Evolutionary conservation across 2,113 vertebrate genomes (phyloP), one percentile per base, ranked within the genome.

Genomic region (Cebus imitator): DNA sequence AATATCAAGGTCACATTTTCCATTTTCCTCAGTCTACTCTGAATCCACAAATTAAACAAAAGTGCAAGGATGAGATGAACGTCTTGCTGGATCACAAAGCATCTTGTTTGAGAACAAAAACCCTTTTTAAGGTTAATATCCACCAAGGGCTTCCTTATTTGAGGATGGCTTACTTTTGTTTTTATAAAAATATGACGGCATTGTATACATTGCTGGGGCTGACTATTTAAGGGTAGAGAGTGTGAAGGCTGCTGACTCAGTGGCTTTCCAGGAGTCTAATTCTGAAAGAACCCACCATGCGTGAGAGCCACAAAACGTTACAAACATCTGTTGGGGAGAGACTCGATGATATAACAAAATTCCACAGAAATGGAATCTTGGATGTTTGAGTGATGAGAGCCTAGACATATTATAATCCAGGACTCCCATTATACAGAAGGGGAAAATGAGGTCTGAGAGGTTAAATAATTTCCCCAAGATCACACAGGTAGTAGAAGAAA

Each of bases 161-260:
- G 94, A 98, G 96, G 95, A 70, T 93, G 98, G 95, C 84, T 98
- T 98, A 48, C 95, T 97, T 96, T 98, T 86, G 91, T 96, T 93
- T 97, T 97, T 98, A 98, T 98, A 99, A 99, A 98, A 98, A 79
- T 98, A 98, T 87, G 98, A 97, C 50, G n/a, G 94, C 82, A 70
- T 98, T 95, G 86, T 72, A 94, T 66, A 98, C 97, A 88, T 85
- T 96, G 95, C 79, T 97, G 95, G 82, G 92, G 88, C 14, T 78
- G 85, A 12, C 2, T 86, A 95, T 1, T 4, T 84, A 95, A 94
- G 57, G 87, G 97, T 95, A 96, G 84, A 87, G 95, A 80, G 87
- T 76, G 55, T 55, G 70, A 80, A 48, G 72, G 40, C 37, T 37
- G n/a, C 87, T 58, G 86, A 79, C 52, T 82, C 8, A 8, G 75